phyloP scores from a whole-genome alignment of 2,888 invertebrate species.

The Gastrophysa polygoni region DNA sequence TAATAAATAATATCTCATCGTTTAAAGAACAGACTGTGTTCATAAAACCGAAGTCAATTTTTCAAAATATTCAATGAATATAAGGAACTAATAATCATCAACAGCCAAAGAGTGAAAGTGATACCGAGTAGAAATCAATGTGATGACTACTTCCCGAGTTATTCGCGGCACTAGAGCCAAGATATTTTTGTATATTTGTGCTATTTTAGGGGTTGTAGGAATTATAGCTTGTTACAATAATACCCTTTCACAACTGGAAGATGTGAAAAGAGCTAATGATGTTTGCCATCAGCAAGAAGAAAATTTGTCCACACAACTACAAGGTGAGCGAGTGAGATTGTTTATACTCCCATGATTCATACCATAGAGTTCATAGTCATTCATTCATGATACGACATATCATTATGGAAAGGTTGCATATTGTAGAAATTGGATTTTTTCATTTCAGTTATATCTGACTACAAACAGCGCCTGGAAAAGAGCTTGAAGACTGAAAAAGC shows the following conservation, averaged over 20 bases:
- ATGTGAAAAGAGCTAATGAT: conserved; percentile 60
- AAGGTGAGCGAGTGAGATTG: too few relatives aligned
- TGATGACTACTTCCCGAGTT: conserved; percentile 60
- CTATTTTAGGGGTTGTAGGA: conserved; percentile 60
- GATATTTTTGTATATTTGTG: conserved; percentile 62
- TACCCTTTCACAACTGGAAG: conserved; percentile 64
- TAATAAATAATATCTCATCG: too few relatives aligned
- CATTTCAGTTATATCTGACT: conserved; percentile 67
- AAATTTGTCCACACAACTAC: conserved; percentile 63
- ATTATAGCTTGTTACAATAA: conserved; percentile 66
- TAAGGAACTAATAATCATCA: background rate
- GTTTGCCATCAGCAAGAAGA: conserved; percentile 66
- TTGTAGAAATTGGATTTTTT: conserved; percentile 31
- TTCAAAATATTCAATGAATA: too few relatives aligned
- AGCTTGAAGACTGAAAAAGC: conserved; percentile 63
- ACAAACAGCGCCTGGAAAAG: conserved; percentile 65
- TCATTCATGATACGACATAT: too few relatives aligned
- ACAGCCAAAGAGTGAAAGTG: conserved; percentile 22
- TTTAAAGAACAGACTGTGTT: too few relatives aligned
- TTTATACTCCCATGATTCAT: too few relatives aligned
- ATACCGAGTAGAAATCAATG: conserved; percentile 31
- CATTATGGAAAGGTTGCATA: too few relatives aligned
- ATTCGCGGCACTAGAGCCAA: conserved; percentile 66
- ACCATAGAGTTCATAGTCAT: too few relatives aligned
- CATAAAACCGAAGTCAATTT: too few relatives aligned